phyloP scores from a whole-genome alignment of 2,113 vertebrate genomes.

The Silurus asotus region DNA sequence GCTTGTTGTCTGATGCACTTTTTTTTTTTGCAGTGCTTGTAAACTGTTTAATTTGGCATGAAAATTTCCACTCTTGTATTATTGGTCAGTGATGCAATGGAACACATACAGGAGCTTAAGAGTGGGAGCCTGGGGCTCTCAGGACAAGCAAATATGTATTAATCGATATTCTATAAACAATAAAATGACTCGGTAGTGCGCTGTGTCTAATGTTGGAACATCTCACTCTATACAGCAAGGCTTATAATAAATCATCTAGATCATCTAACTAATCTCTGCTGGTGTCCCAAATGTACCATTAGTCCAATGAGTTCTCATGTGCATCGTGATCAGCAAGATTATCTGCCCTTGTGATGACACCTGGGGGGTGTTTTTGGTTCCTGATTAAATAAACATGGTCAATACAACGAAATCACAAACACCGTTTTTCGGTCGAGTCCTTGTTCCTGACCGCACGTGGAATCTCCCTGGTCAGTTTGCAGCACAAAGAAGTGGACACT shows the following conservation, averaged over 20 bases:
- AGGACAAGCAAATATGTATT: no score
- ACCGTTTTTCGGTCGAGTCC: background rate
- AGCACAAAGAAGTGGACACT: constrained; percentile 38
- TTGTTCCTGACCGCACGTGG: background rate
- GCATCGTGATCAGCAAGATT: no score
- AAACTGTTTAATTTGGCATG: background rate
- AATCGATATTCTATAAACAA: background rate
- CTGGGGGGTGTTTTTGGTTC: background rate
- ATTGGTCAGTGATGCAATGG: background rate
- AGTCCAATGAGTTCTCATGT: no score
- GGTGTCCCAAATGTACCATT: no score
- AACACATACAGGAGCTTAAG: background rate
- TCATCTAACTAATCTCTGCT: no score
- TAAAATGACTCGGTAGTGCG: background rate
- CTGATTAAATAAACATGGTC: background rate
- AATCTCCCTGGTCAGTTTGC: background rate
- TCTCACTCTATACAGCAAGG: background rate
- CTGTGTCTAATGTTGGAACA: background rate
- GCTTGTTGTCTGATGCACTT: background rate
- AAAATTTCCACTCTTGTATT: background rate
- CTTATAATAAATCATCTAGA: background rate
- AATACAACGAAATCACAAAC: background rate
- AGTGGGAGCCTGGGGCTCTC: no score
- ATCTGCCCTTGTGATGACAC: no score
- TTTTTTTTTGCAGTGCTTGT: background rate